Base-by-base conservation (phyloP, 2,888 invertebrate species). In the Volucella inanis region DNA sequence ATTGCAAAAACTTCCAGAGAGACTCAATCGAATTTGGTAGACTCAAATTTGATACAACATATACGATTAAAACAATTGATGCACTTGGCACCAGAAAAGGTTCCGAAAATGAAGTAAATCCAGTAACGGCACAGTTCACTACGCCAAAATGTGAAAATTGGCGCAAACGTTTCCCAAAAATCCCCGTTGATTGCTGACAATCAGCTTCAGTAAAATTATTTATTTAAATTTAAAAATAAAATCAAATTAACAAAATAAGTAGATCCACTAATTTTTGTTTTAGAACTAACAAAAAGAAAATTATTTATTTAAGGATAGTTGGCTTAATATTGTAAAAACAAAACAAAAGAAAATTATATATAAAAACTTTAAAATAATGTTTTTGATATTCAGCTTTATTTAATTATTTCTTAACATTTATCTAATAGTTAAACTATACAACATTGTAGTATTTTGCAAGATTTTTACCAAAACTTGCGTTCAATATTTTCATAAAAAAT, bases 131-230 rank as follows among this genome's bases (percentile, higher is more conserved):
- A 3, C 72, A 88, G 61, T 92, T 92, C 82, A 90, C 89, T 41
- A 92, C 92, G 59, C 92, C 92, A 52, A 89, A 90, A 71, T 92
- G 92, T 87, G 91, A 91, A 81, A 90, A 88, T 67, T 90, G 91
- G 87, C 90, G 89, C 38, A 90, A 89, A 87, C 89, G 89, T 70
- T 91, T 90, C 89, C 90, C 91, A 67, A 91, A 91, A 89, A 89
- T 90, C 87, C 89, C 89, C 87, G 89, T 92, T 87, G 89, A 89
- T 80, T 92, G 92, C 88, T 88, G 80, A 81, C 64, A 64, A 78
- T 87, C 71, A 93, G 93, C 49, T 15, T 8, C 39, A 70, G 61
- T 8, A 41, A 14, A 55, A 31, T 52, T 61, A 55, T 45, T 72
- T 78, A 77, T 74, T 50, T 49, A 43, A 72, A 47, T 64, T 64